Evolutionary conservation across 2,888 invertebrate genomes (phyloP), one percentile per base, ranked within the genome.

Genomic region (Horisme vitalbata): DNA sequence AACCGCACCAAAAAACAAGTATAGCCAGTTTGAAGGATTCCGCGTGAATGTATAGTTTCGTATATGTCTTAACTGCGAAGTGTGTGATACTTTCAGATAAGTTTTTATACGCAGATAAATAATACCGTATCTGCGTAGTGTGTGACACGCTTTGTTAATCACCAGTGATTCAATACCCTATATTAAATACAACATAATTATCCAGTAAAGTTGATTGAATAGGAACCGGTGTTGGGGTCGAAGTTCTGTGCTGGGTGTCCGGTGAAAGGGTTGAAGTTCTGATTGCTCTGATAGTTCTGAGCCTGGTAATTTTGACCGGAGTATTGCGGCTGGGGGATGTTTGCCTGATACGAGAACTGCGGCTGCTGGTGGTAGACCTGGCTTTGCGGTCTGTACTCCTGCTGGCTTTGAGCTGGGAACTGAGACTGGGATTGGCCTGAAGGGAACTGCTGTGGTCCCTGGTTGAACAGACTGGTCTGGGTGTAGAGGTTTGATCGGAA

Each of bases 201-300:
- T 68, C 93, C 93, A 63, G 91, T 92, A 70, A 95, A 96, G 69
- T 93, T 93, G 55, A 96, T 93, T 54, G 93, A 91, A 78, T 96
- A 96, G 3, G 96, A 95, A 10, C 95, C 95, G 47, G 93, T 92
- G 70, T 86, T 92, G 28, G 94, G 92, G 68, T 95, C 94, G 52
- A 95, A 91, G 68, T 94, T 95, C 55, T 92, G 91, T 0, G 94
- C 93, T 0, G 95, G 94, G 75, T 95, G 94, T 10, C 93, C 93
- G 37, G 85, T 69, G 67, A 92, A 93, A 8, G 90, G 87, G 57
- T 88, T 84, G 61, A 36, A 79, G 81, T 79, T 79, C 52, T 86
- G 87, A 11, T 48, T 48, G 41, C 52, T 57, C 48, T 79, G 78
- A 46, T 79, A 71, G 50, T 65, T 72, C 36, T 75, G 70, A 79